Conservation (phyloP, 2,888 invertebrate species). For the Spodoptera exigua region DNA sequence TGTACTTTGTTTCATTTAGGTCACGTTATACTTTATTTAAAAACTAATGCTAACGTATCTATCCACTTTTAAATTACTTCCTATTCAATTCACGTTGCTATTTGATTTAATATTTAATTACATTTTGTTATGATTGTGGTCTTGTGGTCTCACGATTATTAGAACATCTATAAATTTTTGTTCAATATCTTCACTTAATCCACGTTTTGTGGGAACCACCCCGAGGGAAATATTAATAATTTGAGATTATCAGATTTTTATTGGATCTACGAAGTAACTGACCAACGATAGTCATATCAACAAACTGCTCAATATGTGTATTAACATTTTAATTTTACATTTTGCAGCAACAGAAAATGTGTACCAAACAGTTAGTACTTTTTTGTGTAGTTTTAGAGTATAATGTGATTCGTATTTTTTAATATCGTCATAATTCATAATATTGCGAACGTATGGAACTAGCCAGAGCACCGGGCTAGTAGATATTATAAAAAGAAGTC, state of each 20-base stretch:
- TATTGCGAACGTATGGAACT: slow-evolving; percentile 29
- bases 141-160: too few species aligned
- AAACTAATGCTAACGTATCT: background rate
- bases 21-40: slow-evolving; percentile 15
- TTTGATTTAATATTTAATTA: too few species aligned
- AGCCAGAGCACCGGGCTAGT: slow-evolving; percentile 43
- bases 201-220: background rate
- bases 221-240: background rate
- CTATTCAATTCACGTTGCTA: background rate
- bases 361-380: slow-evolving; percentile 28
- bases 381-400: slow-evolving; percentile 21
- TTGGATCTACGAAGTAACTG: slow-evolving; percentile 17
- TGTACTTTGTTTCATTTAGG: slow-evolving; percentile 13
- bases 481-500: slow-evolving; percentile 42
- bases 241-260: slow-evolving; percentile 8
- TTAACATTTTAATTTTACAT: slow-evolving; percentile 32
- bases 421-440: slow-evolving; percentile 20
- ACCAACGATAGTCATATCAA: slow-evolving; percentile 53
- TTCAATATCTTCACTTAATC: too few species aligned
- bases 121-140: too few species aligned
- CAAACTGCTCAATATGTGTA: slow-evolving; percentile 49
- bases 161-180: too few species aligned
- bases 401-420: slow-evolving; percentile 27
- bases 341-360: slow-evolving; percentile 17
- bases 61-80: background rate